These are phyloP conservation scores for Mylabris phalerata DNA, from an alignment of 1,140 invertebrate species.

Conservation along the genomic window DNA sequence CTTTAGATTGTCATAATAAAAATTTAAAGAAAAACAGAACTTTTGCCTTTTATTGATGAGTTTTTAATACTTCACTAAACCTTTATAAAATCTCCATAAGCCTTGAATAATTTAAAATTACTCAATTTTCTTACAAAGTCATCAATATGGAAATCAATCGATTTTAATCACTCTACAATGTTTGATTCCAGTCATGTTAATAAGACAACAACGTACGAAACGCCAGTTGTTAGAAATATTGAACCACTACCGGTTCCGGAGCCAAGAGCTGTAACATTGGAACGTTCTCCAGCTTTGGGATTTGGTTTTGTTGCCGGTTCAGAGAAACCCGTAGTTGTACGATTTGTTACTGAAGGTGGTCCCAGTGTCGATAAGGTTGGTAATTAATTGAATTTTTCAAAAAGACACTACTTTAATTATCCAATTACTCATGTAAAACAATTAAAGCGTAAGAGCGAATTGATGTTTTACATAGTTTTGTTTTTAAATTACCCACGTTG, in stretches of 20 bases:
- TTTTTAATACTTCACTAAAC: not conserved
- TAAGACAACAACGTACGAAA: slow-evolving; percentile 84
- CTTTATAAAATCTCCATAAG: not conserved
- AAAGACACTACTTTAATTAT: not conserved
- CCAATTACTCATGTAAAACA: not conserved
- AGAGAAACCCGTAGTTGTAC: slow-evolving; percentile 83
- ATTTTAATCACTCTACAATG: slow-evolving; percentile 2
- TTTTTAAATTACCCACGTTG: no score
- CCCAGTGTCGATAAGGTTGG: slow-evolving; percentile 75
- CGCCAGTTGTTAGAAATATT: slow-evolving; percentile 42
- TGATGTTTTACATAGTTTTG: no score
- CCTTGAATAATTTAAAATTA: not conserved
- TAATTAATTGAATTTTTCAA: not conserved
- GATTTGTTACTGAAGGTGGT: slow-evolving; percentile 79
- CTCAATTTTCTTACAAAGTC: not conserved
- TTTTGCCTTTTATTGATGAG: not conserved
- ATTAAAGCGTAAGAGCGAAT: not conserved
- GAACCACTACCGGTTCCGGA: slow-evolving; percentile 63
- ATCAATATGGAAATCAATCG: no score
- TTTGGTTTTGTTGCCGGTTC: slow-evolving; percentile 92
- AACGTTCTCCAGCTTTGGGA: slow-evolving; percentile 66
- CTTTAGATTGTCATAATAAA: no score
- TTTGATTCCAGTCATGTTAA: slow-evolving; percentile 70
- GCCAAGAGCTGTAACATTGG: slow-evolving; percentile 65
- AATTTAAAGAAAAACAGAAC: not conserved